Evolutionary conservation across 2,888 invertebrate genomes (phyloP), one percentile per base, ranked within the genome.

Genomic region (Spodoptera exigua): DNA sequence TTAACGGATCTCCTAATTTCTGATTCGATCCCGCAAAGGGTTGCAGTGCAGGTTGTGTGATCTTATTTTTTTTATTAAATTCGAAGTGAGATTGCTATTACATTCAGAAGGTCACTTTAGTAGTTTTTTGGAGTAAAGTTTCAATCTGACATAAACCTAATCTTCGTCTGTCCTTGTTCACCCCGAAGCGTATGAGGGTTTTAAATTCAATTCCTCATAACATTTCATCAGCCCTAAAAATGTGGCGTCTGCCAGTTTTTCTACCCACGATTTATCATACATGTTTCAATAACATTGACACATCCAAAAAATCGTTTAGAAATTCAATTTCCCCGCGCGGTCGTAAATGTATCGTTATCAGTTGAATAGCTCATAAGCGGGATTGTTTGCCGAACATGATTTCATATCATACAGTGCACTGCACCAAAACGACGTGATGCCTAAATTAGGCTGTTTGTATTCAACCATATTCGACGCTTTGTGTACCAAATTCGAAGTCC

Each of bases 281-380:
- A 65, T 51, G 58, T 70, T 70, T 70, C 45, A 66, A 61, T 61
- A 55, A 44, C 39, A 54, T 40, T 57, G 70, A 69, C 70, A 64
- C 61, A 67, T 70, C 51, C 59, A 70, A 81, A 80, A 80, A 76
- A 70, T 78, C 67, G 66, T 70, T 70, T 75, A 75, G 76, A 78
- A 84, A 85, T 81, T 81, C 83, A 87, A 88, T 88, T 88, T 87
- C 80, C 80, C 62, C 66, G 60, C 64, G 71, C 77, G 70, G 78
- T 78, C 68, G 77, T 79, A 85, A 84, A 79, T 74, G 76, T 77
- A 70, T 70, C 74, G 74, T 82, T 86, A 86, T 85, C 82, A 81
- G 78, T 81, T 83, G 79, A 82, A 83, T 80, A 81, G 81, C 78
- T 82, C 79, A 80, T 84, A 78, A 78, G 75, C 77, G 62, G 66